Evolutionary conservation across 2,888 invertebrate genomes (phyloP).

Genomic region (Limenitis camilla): DNA sequence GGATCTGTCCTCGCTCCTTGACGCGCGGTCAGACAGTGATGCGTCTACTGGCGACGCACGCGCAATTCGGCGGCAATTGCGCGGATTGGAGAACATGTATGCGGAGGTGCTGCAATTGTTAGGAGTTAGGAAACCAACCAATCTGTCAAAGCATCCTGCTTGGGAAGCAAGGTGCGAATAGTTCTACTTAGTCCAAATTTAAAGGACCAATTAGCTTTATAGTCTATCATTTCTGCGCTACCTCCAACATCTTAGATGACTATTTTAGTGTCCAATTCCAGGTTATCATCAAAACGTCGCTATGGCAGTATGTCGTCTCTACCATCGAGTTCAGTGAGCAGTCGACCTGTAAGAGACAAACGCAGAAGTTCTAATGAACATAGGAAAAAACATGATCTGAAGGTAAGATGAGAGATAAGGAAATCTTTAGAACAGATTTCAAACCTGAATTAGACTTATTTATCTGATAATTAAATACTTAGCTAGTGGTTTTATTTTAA

Average conservation of each 20-base stretch:
- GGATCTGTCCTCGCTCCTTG: constrained; percentile 85
- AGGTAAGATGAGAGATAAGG: constrained; percentile 49
- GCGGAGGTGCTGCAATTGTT: constrained; percentile 80
- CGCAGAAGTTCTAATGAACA: constrained; percentile 78
- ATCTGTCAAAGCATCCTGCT: constrained; percentile 56
- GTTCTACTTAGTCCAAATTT: neutral
- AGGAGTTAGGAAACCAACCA: constrained; percentile 43
- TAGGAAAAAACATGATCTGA: constrained; percentile 82
- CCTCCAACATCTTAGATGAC: too few species aligned
- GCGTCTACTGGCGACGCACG: constrained; percentile 84
- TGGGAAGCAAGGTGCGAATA: constrained; percentile 65
- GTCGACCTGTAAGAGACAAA: constrained; percentile 83
- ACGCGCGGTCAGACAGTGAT: constrained; percentile 83
- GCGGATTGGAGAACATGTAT: constrained; percentile 90
- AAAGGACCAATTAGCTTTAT: too few species aligned
- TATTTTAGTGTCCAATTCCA: constrained; percentile 29
- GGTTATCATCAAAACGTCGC: constrained; percentile 70
- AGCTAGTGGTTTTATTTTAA: too few species aligned
- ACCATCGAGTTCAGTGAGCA: constrained; percentile 88
- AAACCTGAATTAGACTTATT: too few species aligned
- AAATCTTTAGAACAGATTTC: too few species aligned
- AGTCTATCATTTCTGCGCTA: too few species aligned
- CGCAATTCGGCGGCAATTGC: constrained; percentile 85
- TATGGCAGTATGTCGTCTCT: constrained; percentile 89
- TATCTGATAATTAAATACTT: too few species aligned